Percentiles rank a stretch among this genome's conserved stretches.
These are phyloP conservation scores for Drosophila prosaltans DNA, from an alignment of 1,140 invertebrate genomes.

Conservation along the genomic window DNA sequence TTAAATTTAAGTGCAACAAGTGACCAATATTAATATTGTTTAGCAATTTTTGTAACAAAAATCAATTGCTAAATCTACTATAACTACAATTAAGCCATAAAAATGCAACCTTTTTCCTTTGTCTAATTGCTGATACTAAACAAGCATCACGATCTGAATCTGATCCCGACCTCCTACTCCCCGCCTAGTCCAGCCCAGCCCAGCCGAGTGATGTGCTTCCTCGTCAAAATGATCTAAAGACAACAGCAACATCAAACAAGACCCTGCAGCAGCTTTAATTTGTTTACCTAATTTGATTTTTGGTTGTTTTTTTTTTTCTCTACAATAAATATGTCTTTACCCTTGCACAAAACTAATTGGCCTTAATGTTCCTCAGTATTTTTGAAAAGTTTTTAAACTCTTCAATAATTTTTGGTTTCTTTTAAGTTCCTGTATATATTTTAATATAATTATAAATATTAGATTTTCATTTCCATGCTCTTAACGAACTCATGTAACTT, in stretches of 20 bases:
- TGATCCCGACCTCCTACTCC: slow-evolving; percentile 12
- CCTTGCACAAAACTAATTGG: slow-evolving; percentile 69
- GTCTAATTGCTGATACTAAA: slow-evolving; percentile 26
- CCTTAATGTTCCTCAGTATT: slow-evolving; percentile 57
- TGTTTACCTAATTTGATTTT: slow-evolving; percentile 26
- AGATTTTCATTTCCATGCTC: slow-evolving; percentile 23
- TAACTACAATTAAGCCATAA: slow-evolving; percentile 6
- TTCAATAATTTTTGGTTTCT: slow-evolving; percentile 44
- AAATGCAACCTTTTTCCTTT: slow-evolving; percentile 3
- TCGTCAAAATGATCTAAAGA: slow-evolving; percentile 16
- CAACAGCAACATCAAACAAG: slow-evolving; percentile 28
- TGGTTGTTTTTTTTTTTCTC: slow-evolving; percentile 36
- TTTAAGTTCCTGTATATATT: slow-evolving; percentile 48
- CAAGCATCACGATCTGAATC: slow-evolving; percentile 27
- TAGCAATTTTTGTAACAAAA: slow-evolving; percentile 41
- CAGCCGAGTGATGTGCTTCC: slow-evolving; percentile 44
- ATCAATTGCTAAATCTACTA: slow-evolving; percentile 32
- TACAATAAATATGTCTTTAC: slow-evolving; percentile 64
- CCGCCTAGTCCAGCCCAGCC: slow-evolving; percentile 5
- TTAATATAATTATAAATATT: slow-evolving; percentile 38
- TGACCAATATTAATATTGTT: background rate
- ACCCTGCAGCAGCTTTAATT: slow-evolving; percentile 40
- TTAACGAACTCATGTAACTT: slow-evolving; percentile 3
- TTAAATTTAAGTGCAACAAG: slow-evolving; percentile 48
- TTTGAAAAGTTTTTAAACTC: slow-evolving; percentile 22